Base-by-base conservation (phyloP, 2,888 invertebrate genomes). In the Athalia cordata region DNA sequence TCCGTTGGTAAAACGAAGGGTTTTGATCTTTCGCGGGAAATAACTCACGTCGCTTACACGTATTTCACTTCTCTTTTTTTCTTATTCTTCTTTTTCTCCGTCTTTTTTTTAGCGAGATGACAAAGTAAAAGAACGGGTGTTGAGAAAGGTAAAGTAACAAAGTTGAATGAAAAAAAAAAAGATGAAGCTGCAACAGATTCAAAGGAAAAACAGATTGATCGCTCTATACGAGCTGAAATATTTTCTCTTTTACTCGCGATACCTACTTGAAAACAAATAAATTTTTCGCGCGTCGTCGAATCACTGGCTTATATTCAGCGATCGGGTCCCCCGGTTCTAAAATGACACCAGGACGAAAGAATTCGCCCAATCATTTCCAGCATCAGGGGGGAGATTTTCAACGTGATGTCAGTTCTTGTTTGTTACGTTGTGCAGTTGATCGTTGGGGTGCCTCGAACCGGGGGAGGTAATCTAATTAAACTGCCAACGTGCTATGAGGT, bases 381-480 rank as follows among this genome's bases (percentile, higher is more conserved):
- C 75, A 72, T n/a, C n/a, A n/a, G n/a, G 75, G 75, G 75, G 75
- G 62, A 29, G 29, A 29, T 52, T 49, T 50, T 50, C 57, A 45
- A 29, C 75, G 62, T 62, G n/a, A n/a, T n/a, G 75, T 75, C 75
- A 75, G 62, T 75, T 75, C 75, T 75, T 75, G 75, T 75, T 75
- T 75, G 64, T 62, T 75, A 43, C 62, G 43, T n/a, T 75, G 75
- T 75, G 75, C 75, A 75, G 62, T 45, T 29, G n/a, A 15, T 13
- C 59, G 72, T 59, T 72, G 72, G 72, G 72, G 72, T 57, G 45
- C 9, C 68, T 59, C 45, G 7, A 72, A 59, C 72, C 3, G 62
- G 62, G 75, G 64, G 75, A 82, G 80, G 79, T 85, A 85, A 87
- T 87, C 86, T 87, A 87, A 87, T 87, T 87, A 87, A 86, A 85